Evolutionary conservation across 2,888 invertebrate species (phyloP).

Genomic region (Pandemis heparana): DNA sequence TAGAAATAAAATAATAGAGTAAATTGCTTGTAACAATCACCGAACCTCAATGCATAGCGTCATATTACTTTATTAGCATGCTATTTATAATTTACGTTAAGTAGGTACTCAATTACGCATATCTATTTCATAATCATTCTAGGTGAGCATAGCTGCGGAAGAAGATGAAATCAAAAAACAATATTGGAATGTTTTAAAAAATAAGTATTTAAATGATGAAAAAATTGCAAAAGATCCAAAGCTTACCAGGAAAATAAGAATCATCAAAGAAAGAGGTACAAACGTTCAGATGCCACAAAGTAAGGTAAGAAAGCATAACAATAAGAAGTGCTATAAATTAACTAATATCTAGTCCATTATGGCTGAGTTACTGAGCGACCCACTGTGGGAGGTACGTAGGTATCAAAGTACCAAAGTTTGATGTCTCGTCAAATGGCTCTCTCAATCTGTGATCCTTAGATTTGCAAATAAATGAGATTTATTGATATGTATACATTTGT

Average conservation of each 20-base stretch:
- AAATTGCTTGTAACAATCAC: too few relatives aligned
- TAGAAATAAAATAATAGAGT: too few relatives aligned
- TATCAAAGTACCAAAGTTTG: background rate
- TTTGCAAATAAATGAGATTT: constrained; percentile 1
- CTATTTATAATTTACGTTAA: too few relatives aligned
- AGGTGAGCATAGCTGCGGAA: constrained; percentile 75
- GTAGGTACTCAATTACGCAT: background rate
- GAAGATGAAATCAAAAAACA: constrained; percentile 80
- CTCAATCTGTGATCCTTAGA: background rate
- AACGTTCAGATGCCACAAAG: constrained; percentile 81
- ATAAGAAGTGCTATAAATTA: too few relatives aligned
- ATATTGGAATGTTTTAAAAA: constrained; percentile 77
- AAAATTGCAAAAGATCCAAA: constrained; percentile 58
- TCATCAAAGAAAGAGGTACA: constrained; percentile 76
- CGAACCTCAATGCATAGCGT: too few relatives aligned
- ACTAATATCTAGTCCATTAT: too few relatives aligned
- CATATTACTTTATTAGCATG: too few relatives aligned
- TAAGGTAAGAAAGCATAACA: constrained; percentile 60
- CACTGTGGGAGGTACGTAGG: background rate
- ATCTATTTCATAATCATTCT: constrained; percentile 37
- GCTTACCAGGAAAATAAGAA: constrained; percentile 69
- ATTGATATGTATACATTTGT: constrained; percentile 6
- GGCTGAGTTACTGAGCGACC: background rate
- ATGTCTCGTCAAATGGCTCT: background rate
- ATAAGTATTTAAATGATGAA: constrained; percentile 65